Conservation (phyloP, 2,797 vertebrate genomes). For the Lutjanus argentimaculatus region DNA sequence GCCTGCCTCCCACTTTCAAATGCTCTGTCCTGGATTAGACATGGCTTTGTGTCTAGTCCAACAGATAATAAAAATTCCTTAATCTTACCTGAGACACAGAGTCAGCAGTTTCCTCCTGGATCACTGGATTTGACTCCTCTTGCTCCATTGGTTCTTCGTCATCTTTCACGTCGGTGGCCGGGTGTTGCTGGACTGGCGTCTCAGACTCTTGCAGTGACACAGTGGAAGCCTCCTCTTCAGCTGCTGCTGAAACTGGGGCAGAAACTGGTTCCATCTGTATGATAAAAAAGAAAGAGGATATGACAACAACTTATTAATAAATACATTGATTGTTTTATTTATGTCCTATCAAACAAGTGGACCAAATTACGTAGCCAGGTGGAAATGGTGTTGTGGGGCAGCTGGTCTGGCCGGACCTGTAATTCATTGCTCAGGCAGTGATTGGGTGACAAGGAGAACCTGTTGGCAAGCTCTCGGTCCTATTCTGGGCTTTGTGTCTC, state of each 20-base stretch:
- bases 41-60: no score
- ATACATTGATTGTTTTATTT: no score
- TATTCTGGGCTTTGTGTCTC: no score
- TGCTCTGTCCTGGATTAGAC: no score
- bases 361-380: no score
- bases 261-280: slow-evolving; percentile 56
- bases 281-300: neutral
- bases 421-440: no score
- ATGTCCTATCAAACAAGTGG: neutral
- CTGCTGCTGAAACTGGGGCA: neutral
- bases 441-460: no score
- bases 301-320: neutral
- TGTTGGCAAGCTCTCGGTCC: no score
- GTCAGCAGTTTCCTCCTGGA: slow-evolving; percentile 41
- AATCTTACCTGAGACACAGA: slow-evolving; percentile 52
- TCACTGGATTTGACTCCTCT: slow-evolving; percentile 45
- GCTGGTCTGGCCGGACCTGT: no score
- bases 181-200: slow-evolving; percentile 13
- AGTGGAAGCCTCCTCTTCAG: slow-evolving; percentile 28
- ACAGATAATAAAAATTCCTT: no score
- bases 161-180: slow-evolving; percentile 10
- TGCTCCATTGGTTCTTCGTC: slow-evolving; percentile 79
- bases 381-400: no score
- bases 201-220: slow-evolving; percentile 2
- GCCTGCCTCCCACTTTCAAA: no score